These are phyloP conservation scores for Astyanax mexicanus DNA, from an alignment of 2,797 vertebrate species.

Conservation along the genomic window DNA sequence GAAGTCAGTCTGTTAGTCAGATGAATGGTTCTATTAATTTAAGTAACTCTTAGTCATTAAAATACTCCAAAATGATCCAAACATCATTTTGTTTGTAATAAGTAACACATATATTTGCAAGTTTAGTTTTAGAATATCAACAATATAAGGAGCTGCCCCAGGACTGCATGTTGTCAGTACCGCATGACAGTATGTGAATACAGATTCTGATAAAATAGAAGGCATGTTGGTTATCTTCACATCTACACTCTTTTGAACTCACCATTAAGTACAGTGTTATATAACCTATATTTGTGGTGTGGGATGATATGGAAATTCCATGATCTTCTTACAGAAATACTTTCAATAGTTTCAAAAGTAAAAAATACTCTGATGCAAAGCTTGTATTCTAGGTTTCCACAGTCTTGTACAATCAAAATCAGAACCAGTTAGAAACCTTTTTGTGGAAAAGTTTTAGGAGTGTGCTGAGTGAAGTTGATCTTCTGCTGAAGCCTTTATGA, in stretches of 20 bases:
- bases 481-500: background rate
- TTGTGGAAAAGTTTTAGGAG: too few relatives aligned
- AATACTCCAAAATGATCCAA: too few relatives aligned
- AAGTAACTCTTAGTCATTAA: too few relatives aligned
- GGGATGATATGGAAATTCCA: background rate
- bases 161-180: background rate
- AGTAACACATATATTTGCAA: background rate
- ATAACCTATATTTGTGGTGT: background rate
- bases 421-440: background rate
- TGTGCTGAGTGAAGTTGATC: background rate
- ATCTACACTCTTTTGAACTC: background rate
- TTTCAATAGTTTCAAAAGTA: background rate
- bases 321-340: background rate
- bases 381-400: background rate
- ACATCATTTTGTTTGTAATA: background rate
- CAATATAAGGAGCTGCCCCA: background rate
- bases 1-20: background rate
- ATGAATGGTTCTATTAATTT: background rate
- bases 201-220: background rate
- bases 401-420: background rate
- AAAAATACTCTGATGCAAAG: background rate
- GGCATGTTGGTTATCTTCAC: background rate
- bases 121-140: background rate
- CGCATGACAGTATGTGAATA: background rate
- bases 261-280: background rate